phyloP scores from a whole-genome alignment of 2,797 vertebrate species.

The Cetoscarus ocellatus region DNA sequence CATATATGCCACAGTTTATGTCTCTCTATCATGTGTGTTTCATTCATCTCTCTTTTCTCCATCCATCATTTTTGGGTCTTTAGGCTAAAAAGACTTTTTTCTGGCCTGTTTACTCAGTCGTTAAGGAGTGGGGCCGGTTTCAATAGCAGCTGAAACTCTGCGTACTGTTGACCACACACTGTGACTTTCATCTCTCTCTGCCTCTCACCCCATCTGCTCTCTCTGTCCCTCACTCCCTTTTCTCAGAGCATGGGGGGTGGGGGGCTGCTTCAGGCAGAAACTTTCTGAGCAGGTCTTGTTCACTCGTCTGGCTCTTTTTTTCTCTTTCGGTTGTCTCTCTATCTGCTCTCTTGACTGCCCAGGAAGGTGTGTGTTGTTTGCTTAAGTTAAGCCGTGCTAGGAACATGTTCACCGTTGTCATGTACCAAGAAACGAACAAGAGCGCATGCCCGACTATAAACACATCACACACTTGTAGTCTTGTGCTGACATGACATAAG shows the following conservation, averaged over 20 bases:
- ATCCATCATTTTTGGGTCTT: constrained; percentile 37
- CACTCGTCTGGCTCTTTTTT: constrained; percentile 37
- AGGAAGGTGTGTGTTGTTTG: constrained; percentile 89
- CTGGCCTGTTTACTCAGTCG: constrained; percentile 58
- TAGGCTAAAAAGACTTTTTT: constrained; percentile 57
- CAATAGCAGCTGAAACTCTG: constrained; percentile 70
- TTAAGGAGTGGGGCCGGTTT: constrained; percentile 65
- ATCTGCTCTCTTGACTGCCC: constrained; percentile 81
- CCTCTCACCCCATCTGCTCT: constrained; percentile 31
- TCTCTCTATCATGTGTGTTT: constrained; percentile 17
- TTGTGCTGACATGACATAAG: constrained; percentile 74
- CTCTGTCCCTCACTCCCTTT: not conserved
- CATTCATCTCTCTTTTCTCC: constrained; percentile 21
- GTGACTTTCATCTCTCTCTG: constrained; percentile 51
- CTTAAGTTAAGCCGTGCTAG: constrained; percentile 81
- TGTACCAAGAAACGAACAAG: constrained; percentile 68
- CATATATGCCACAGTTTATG: not conserved
- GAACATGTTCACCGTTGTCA: constrained; percentile 82
- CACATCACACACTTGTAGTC: constrained; percentile 37
- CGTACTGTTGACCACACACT: constrained; percentile 57
- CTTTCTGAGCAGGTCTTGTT: constrained; percentile 24
- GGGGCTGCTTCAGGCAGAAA: constrained; percentile 51
- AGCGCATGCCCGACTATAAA: constrained; percentile 3
- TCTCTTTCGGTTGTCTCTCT: constrained; percentile 42
- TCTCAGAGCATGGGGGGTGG: constrained; percentile 16